Evolutionary conservation across 2,888 invertebrate species (phyloP).

Genomic region (Cantharis rustica): DNA sequence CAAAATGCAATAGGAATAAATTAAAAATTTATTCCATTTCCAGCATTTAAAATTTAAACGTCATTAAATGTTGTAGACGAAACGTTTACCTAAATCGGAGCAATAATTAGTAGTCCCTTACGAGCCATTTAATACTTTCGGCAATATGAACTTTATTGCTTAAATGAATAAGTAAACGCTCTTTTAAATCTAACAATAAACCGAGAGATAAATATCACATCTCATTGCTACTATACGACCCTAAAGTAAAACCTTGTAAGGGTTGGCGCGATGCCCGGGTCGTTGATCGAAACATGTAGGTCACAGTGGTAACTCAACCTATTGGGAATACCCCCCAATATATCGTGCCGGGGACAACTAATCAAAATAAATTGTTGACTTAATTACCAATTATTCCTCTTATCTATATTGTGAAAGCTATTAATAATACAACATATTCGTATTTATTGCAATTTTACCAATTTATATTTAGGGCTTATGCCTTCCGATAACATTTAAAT

Average conservation of each 20-base stretch:
- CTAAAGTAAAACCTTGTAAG: constrained; percentile 14
- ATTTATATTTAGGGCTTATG: background rate
- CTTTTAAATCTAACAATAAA: background rate
- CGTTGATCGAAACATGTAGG: constrained; percentile 31
- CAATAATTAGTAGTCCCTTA: background rate
- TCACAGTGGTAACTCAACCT: constrained; percentile 20
- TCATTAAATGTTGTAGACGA: background rate
- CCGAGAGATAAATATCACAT: constrained; percentile 14
- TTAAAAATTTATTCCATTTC: too few relatives aligned
- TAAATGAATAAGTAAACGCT: constrained; percentile 1
- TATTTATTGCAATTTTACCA: constrained; percentile 1
- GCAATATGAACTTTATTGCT: background rate
- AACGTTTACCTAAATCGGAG: background rate
- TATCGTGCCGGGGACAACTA: constrained; percentile 18
- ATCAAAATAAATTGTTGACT: constrained; percentile 16
- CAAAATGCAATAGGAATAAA: background rate
- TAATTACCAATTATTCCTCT: constrained; percentile 4
- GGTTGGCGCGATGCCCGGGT: constrained; percentile 24
- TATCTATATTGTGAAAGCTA: constrained; percentile 3
- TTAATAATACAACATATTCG: background rate
- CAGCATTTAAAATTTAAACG: background rate
- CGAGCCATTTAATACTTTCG: background rate
- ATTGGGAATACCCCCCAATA: constrained; percentile 22
- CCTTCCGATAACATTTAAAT: background rate
- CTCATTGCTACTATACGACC: constrained; percentile 23